Evolutionary conservation across 2,113 vertebrate species (phyloP), one percentile per base, ranked within the genome.

Genomic region (Callopanchax toddi): DNA sequence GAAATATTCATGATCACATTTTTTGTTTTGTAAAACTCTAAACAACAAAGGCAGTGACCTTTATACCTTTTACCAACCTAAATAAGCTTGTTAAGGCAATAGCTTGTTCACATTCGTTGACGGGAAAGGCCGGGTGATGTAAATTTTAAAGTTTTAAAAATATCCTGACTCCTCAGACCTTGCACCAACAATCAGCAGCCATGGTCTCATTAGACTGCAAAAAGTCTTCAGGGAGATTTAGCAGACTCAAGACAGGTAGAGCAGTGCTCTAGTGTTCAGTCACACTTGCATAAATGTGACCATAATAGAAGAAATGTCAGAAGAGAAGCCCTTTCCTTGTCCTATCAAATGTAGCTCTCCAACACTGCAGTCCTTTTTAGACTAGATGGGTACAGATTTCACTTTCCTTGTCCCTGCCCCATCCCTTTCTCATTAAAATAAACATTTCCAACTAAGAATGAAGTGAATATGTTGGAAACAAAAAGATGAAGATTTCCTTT

Each of bases 111-210:
- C 20, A 22, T 12, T 10, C 16, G 34, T 22, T 21, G 15, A 9
- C 8, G 18, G 18, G 10, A 55, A 55, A 55, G 50, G 29, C 50
- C n/a, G 32, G 17, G n/a, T 20, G 50, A 52, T 52, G 49, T 26
- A 52, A 32, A 52, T 52, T n/a, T 32, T 29, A n/a, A 51, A 32
- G 49, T n/a, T 32, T 52, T 32, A 52, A 6, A 18, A 52, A 52
- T 16, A 52, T 2, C 16, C 16, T 32, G 26, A 52, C 13, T 22
- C 21, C 8, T 16, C 18, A 39, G 36, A 16, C 18, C 36, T 40
- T 40, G 18, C 11, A 11, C 26, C 26, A 21, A 21, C 52, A 21
- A 36, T 53, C 51, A 15, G 29, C 29, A 12, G 51, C 18, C n/a
- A 36, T 20, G 51, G 8, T 3, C 26, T 49, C 46, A 22, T 49